Evolutionary conservation across 2,113 vertebrate species (phyloP).

Genomic region (Tetrao urogallus): DNA sequence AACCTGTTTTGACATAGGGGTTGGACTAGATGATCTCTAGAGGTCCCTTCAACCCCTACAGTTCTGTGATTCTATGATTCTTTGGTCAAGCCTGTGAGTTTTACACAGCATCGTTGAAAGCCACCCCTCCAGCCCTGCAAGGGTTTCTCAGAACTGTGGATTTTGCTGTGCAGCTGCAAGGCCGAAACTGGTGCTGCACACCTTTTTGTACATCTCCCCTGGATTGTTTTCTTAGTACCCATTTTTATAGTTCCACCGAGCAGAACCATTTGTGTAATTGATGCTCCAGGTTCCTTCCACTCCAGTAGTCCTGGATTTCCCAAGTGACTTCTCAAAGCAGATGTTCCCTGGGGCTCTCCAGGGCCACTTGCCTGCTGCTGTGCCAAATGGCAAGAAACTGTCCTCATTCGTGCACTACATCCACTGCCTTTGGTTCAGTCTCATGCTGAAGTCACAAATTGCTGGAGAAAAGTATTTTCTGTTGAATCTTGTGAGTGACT

Average conservation of each 20-base stretch:
- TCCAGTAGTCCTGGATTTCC: background rate
- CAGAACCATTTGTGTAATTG: background rate
- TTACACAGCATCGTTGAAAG: background rate
- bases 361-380: background rate
- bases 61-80: no score
- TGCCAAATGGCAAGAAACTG: background rate
- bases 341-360: background rate
- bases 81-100: background rate
- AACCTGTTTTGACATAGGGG: no score
- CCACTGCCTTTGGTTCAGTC: fast-evolving
- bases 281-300: background rate
- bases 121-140: background rate
- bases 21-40: no score
- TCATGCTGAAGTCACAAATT: background rate
- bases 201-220: background rate
- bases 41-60: no score
- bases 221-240: background rate
- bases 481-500: background rate
- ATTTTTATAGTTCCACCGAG: background rate
- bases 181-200: fast-evolving
- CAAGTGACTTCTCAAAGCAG: background rate
- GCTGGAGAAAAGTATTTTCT: background rate
- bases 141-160: background rate
- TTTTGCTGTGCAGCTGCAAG: fast-evolving
- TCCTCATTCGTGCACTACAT: background rate